Evolutionary conservation across 2,797 vertebrate species (phyloP), one percentile per base, ranked within the genome.

Genomic region (Epinephelus coioides): DNA sequence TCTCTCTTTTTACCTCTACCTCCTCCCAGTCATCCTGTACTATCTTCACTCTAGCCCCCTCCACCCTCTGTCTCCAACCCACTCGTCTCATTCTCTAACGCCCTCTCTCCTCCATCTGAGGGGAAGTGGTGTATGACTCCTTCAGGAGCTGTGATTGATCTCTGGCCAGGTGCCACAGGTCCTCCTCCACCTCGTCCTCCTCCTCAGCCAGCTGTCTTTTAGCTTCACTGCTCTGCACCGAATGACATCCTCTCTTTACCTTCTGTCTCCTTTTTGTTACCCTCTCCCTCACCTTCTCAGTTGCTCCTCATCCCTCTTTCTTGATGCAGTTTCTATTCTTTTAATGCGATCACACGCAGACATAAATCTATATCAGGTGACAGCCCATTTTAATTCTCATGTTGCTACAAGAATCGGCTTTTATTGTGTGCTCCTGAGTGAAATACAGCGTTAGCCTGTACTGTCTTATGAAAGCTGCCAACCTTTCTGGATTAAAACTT

Each of bases 121-220:
- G 51, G 87, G 77, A 89, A 85, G 88, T 64, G 10, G 57, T 54
- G 34, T 78, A 79, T 54, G 61, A 66, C 88, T 90, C 82, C 83
- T 82, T 57, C 40, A 69, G 82, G 87, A 87, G 84, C 72, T 65
- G 69, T 76, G 80, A 82, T 70, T 85, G 86, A 87, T 91, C 73
- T 87, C 84, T 87, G 86, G 88, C 87, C 70, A 81, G 63, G 64
- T 86, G 90, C 86, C 80, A 69, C 51, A 30, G 34, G 49, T 83
- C 80, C 68, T 80, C 69, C 67, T 64, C 8, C 83, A 85, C 72
- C 69, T 82, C 67, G 1, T 75, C 40, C 69, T 19, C 57, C 54
- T 82, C 64, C 50, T 77, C 60, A 34, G 3, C 69, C 83, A 80
- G 65, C 81, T 87, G 73, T 73, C 46, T 81, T 76, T 84, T 72